Percentiles rank a stretch among this genome's conserved stretches.
Conservation (phyloP, 2,888 invertebrate species). For the Geophilus truncorum region DNA sequence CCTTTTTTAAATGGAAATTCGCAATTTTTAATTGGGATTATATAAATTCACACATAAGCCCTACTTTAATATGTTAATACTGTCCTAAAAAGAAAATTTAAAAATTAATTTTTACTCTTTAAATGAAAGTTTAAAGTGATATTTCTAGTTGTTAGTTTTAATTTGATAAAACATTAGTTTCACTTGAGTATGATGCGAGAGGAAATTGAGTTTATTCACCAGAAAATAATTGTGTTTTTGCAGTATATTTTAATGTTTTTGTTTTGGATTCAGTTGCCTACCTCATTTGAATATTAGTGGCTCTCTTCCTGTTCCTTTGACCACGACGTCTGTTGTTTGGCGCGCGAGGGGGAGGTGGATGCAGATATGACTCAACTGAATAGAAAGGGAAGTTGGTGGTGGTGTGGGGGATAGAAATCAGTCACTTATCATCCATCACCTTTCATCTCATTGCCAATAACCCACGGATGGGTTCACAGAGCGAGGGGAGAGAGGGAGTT, state of each 20-base stretch:
- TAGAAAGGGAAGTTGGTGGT: not conserved
- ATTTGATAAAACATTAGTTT: no score
- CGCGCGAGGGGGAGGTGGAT: not conserved
- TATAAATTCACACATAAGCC: not conserved
- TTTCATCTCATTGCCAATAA: conserved; percentile 13
- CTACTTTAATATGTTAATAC: not conserved
- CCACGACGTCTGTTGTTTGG: not conserved
- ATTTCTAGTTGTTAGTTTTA: no score
- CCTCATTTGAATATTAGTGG: conserved; percentile 8
- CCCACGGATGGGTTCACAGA: conserved; percentile 1
- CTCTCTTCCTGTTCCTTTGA: not conserved
- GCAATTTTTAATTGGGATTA: conserved; percentile 3
- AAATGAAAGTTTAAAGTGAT: no score
- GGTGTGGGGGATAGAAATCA: not conserved
- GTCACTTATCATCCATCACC: conserved; percentile 11
- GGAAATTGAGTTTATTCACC: not conserved
- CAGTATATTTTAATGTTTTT: not conserved
- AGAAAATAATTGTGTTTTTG: not conserved
- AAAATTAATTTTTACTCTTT: not conserved
- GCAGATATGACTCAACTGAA: conserved; percentile 12
- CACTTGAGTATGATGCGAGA: no score
- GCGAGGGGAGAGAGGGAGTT: not conserved
- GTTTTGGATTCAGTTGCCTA: not conserved
- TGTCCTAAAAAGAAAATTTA: no score
- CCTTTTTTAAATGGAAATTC: no score